Percentiles rank a stretch among this genome's conserved stretches.
Conservation (phyloP, 2,888 invertebrate genomes). For the Bhutanitis thaidina region DNA sequence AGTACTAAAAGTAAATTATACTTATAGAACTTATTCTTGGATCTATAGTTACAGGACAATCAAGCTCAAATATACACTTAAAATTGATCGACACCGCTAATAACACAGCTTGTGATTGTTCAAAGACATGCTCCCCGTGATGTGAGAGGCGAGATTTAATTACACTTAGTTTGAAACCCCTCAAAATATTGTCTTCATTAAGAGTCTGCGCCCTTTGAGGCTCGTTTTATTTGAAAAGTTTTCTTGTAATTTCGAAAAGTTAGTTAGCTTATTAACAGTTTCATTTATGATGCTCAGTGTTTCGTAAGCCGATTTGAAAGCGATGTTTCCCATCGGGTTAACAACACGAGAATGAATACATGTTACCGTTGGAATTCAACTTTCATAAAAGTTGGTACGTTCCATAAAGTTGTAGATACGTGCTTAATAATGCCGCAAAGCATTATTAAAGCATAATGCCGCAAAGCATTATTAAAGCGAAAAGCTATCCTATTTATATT, state of each 20-base stretch:
- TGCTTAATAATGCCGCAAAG: neutral
- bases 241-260: constrained; percentile 62
- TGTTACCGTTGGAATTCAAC: neutral
- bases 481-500: too few relatives aligned
- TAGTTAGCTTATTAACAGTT: constrained; percentile 62
- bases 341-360: neutral
- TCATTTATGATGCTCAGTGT: constrained; percentile 42
- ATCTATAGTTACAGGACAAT: neutral
- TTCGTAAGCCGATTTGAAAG: constrained; percentile 30
- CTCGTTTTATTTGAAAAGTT: constrained; percentile 75
- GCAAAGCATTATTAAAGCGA: too few relatives aligned
- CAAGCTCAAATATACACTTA: constrained; percentile 22
- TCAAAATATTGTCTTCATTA: constrained; percentile 75
- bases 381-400: neutral
- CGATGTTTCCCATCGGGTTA: constrained; percentile 19
- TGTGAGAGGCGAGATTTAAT: constrained; percentile 65
- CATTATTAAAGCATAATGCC: neutral
- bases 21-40: neutral
- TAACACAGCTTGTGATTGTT: constrained; percentile 50
- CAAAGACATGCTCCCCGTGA: constrained; percentile 37
- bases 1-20: neutral
- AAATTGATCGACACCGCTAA: constrained; percentile 49
- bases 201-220: constrained; percentile 57
- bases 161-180: constrained; percentile 53
- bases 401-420: neutral